Conservation (phyloP, 1,140 invertebrate species). For the Drosophila subobscura region DNA sequence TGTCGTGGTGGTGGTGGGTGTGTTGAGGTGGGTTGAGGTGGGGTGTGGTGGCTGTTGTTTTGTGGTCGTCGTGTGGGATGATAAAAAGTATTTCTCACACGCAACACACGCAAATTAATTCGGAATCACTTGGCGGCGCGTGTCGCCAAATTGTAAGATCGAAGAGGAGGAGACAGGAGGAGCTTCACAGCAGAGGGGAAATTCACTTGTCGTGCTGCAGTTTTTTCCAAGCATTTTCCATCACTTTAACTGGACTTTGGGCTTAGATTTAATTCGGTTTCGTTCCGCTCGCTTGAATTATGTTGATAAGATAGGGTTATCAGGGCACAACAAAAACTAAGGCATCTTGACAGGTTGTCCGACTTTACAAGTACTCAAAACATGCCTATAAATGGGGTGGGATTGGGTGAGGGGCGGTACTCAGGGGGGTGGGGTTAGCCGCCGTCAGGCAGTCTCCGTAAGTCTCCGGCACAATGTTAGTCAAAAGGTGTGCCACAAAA, state of each 20-base stretch:
- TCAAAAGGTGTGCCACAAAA: constrained; percentile 11
- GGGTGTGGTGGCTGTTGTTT: constrained; percentile 3
- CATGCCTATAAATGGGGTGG: constrained; percentile 19
- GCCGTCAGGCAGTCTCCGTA: constrained; percentile 30
- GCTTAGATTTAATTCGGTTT: constrained; percentile 24
- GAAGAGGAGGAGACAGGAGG: neutral
- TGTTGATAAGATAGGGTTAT: constrained; percentile 46
- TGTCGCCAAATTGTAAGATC: constrained; percentile 17
- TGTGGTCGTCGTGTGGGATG: neutral
- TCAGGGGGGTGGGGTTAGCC: neutral
- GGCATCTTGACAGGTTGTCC: constrained; percentile 41
- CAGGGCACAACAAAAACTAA: constrained; percentile 15
- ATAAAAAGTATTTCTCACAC: constrained; percentile 10
- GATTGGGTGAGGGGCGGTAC: neutral
- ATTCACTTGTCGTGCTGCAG: constrained; percentile 10
- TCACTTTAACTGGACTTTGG: constrained; percentile 24
- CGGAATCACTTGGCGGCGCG: constrained; percentile 37
- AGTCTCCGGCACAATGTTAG: constrained; percentile 30
- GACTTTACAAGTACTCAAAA: constrained; percentile 26
- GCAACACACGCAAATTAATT: constrained; percentile 27
- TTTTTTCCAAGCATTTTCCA: neutral
- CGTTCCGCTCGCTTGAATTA: neutral
- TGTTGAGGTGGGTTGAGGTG: constrained; percentile 12
- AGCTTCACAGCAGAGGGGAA: constrained; percentile 18
- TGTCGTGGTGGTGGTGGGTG: neutral